Base-by-base conservation (phyloP, 2,797 vertebrate genomes). In the Tauraco hartlaubi region DNA sequence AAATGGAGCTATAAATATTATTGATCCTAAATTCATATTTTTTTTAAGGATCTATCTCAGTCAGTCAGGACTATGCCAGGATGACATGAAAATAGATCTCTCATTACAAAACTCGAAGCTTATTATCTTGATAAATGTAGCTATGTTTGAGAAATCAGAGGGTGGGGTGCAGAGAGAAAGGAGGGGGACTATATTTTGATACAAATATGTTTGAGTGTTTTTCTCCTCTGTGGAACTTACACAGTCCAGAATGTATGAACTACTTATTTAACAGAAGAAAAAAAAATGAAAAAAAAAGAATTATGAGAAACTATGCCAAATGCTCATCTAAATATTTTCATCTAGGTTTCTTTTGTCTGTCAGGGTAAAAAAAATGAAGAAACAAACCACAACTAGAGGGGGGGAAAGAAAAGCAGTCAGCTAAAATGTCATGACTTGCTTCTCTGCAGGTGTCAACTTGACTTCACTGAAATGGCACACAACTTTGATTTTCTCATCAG, bases 401-500 rank as follows among this genome's bases (percentile, higher is more conserved):
- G 33, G 33, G 10, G 39, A 22, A 7, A 46, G 43, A 46, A 17
- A 79, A 29, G 68, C 66, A 97, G 81, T 94, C 96, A 95, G 82
- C 74, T 94, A 85, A 97, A 97, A 96, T 97, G 90, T 96, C 95
- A 96, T 77, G 90, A 88, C 67, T 96, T 96, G 92, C 88, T 97
- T 96, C 95, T 97, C 97, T 87, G 91, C 91, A 94, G 92, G 94
- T 97, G 85, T 97, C 87, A 88, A 91, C 96, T 93, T 96, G 89
- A 96, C 85, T 95, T 96, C 87, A 94, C 71, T 86, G 90, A 97
- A 97, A 96, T 91, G 85, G 92, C 94, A 94, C 33, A 93, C 69
- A 90, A 96, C 95, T 97, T 97, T 97, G 93, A 97, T 97, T 96
- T 97, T 97, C 90, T 92, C 95, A 97, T 97, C 91, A 97, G 96